Base-by-base conservation (phyloP, 2,797 vertebrate species). In the Crenichthys baileyi region DNA sequence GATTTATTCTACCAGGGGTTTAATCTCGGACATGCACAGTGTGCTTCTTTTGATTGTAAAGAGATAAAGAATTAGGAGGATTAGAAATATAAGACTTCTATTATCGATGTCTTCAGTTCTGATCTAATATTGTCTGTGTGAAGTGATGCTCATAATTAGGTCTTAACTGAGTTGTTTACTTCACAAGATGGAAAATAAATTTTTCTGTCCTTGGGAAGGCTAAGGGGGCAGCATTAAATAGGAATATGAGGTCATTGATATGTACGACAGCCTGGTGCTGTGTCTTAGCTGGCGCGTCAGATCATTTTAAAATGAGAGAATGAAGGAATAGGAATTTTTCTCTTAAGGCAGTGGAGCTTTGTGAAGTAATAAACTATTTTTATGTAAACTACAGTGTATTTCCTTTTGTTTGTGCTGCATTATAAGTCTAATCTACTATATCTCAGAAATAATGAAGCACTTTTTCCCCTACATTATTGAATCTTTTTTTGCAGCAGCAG, bases 191-290 rank as follows among this genome's bases (percentile, higher is more conserved):
- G 61, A 83, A 82, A 79, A 80, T 72, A 80, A 22, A 31, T 73
- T 79, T 75, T 18, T 0, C 9, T 81, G 88, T 80, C 82, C 88
- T 89, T 84, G 85, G 85, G 83, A 82, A 73, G 44, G 22, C 78
- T 73, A 73, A 77, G 5, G 36, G 74, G 85, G 82, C 72, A 67
- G 83, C 78, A 87, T 80, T 86, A 84, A 83, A 76, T 85, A 90
- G 90, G 75, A 93, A 87, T 90, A 92, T 83, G 1, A 1, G 16
- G 72, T 4, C 70, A 87, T 83, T 83, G 87, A 76, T 83, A 87
- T 90, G 84, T 77, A 84, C 79, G 77, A 73, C 77, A 81, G 73
- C 81, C 75, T 77, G 76, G n/a, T 2, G 0, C 74, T 53, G 58
- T 61, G 65, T 80, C 41, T 60, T n/a, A 24, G 22, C 79, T 83